phyloP scores from a whole-genome alignment of 37 sponge, comb jelly and placozoan species.

The Corticium candelabrum region DNA sequence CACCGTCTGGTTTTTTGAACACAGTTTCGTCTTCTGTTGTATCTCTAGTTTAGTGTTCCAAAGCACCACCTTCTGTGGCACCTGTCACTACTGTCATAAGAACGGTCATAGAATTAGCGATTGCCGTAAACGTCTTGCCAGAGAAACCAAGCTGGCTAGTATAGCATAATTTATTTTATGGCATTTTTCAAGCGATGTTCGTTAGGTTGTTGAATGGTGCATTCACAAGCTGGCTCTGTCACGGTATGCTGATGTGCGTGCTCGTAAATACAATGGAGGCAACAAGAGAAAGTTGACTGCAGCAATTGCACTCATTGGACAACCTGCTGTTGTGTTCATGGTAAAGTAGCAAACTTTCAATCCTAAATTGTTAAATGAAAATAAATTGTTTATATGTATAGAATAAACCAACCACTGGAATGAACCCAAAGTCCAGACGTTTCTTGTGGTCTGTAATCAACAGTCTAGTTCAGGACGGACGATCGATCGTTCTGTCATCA shows the following conservation, averaged over 20 bases:
- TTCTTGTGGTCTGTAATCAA: constrained; percentile 84
- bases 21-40: no score
- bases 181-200: neutral
- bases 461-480: constrained; percentile 19
- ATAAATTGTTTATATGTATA: no score
- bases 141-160: no score
- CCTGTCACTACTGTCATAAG: no score
- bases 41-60: no score
- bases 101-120: no score
- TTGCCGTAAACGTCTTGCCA: no score
- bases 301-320: constrained; percentile 84
- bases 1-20: no score
- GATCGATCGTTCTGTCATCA: constrained; percentile 64
- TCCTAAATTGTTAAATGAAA: no score
- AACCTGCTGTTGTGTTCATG: constrained; percentile 73
- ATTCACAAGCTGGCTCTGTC: constrained; percentile 53
- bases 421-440: constrained; percentile 83
- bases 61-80: no score
- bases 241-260: constrained; percentile 64
- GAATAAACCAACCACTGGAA: constrained; percentile 99
- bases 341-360: no score
- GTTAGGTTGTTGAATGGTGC: constrained; percentile 38
- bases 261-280: constrained; percentile 85
- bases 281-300: constrained; percentile 90
- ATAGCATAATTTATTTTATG: neutral